A percentile compares a stretch with the other conserved stretches of the same genome.
Evolutionary conservation across 2,888 invertebrate genomes (phyloP).

Genomic region (Drosophila hawaiiensis): DNA sequence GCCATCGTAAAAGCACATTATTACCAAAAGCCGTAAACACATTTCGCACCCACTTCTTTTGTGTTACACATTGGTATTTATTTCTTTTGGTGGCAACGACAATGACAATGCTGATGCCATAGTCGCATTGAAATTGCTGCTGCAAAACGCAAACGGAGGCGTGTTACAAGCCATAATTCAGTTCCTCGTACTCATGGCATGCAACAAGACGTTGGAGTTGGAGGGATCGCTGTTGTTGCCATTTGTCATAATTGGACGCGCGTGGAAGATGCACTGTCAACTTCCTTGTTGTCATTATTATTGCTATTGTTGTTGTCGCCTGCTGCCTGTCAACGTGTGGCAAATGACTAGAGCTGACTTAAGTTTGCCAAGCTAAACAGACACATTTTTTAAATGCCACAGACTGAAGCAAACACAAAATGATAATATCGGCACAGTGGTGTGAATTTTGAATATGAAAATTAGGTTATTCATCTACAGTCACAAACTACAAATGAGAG

Average conservation of each 20-base stretch:
- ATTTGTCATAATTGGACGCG: slow-evolving; percentile 75
- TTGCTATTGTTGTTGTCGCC: slow-evolving; percentile 44
- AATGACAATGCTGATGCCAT: slow-evolving; percentile 60
- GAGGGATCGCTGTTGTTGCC: slow-evolving; percentile 36
- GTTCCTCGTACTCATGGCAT: slow-evolving; percentile 57
- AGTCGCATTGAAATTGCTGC: slow-evolving; percentile 20
- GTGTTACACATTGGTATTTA: slow-evolving; percentile 36
- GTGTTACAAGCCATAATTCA: slow-evolving; percentile 67
- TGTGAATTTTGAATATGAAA: not conserved
- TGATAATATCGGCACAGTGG: slow-evolving; percentile 33
- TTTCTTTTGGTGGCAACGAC: slow-evolving; percentile 33
- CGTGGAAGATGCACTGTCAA: slow-evolving; percentile 70
- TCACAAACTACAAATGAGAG: not conserved
- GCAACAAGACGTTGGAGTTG: slow-evolving; percentile 40
- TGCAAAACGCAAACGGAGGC: slow-evolving; percentile 27
- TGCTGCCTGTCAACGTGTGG: slow-evolving; percentile 55
- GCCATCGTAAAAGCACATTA: slow-evolving; percentile 24
- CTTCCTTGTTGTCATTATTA: slow-evolving; percentile 71
- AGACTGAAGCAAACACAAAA: slow-evolving; percentile 4
- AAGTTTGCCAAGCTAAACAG: slow-evolving; percentile 48
- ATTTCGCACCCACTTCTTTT: slow-evolving; percentile 22
- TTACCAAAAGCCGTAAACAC: slow-evolving; percentile 37
- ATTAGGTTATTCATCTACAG: not conserved
- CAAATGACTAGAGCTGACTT: slow-evolving; percentile 46
- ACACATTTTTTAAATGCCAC: slow-evolving; percentile 33